A percentile compares a stretch with the other conserved stretches of the same genome.
Evolutionary conservation across 2,888 invertebrate species (phyloP).

Genomic region (Mongoloraphidia duomilia): DNA sequence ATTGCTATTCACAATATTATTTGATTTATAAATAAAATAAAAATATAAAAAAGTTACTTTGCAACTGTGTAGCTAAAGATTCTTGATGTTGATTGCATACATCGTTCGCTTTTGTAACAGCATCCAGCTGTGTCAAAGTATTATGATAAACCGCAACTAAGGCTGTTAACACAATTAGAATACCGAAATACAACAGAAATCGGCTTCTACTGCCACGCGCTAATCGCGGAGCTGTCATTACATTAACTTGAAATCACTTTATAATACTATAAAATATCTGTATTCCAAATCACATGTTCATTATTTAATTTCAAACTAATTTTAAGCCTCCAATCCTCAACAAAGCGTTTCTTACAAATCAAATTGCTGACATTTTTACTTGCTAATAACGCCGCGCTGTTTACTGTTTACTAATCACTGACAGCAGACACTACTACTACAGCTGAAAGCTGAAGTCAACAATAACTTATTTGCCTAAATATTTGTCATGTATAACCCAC

Average conservation of each 20-base stretch:
- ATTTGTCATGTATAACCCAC: too few relatives aligned
- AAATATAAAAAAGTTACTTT: slow-evolving; percentile 30
- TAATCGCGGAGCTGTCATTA: slow-evolving; percentile 38
- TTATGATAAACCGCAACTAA: slow-evolving; percentile 43
- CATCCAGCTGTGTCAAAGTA: slow-evolving; percentile 40
- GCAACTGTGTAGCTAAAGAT: slow-evolving; percentile 39
- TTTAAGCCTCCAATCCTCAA: too few relatives aligned
- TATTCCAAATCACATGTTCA: too few relatives aligned
- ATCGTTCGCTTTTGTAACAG: slow-evolving; percentile 34
- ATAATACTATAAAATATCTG: background rate
- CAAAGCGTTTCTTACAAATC: too few relatives aligned
- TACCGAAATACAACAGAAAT: slow-evolving; percentile 37
- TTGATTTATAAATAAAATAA: background rate
- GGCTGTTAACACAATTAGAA: slow-evolving; percentile 34
- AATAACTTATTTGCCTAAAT: too few relatives aligned
- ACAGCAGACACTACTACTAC: too few relatives aligned
- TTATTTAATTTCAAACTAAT: too few relatives aligned
- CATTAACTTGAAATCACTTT: slow-evolving; percentile 14
- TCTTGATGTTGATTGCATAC: slow-evolving; percentile 43
- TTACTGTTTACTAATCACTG: too few relatives aligned
- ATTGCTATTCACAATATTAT: too few relatives aligned
- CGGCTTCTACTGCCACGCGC: slow-evolving; percentile 43
- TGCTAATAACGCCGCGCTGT: too few relatives aligned
- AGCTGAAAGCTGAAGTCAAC: too few relatives aligned
- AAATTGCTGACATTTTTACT: too few relatives aligned